A percentile compares a stretch with the other conserved stretches of the same genome.
phyloP scores from a whole-genome alignment of 2,888 invertebrate genomes.

The Beris chalybata region DNA sequence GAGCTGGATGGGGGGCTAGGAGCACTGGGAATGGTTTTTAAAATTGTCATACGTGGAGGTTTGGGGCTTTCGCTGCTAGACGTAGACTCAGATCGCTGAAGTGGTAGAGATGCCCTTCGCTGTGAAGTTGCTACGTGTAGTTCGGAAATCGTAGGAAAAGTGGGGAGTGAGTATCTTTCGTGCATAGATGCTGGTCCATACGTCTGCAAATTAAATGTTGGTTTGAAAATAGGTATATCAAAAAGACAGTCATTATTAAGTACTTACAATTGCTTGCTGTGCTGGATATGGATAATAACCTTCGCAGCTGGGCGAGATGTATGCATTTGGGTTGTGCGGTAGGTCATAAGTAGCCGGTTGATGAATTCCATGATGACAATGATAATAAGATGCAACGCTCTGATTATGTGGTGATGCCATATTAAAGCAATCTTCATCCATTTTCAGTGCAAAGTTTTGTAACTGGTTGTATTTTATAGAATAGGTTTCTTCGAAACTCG shows the following conservation, averaged over 20 bases:
- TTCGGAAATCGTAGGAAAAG: conserved; percentile 70
- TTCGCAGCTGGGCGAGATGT: conserved; percentile 40
- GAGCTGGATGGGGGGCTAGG: conserved; percentile 65
- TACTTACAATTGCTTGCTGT: conserved; percentile 49
- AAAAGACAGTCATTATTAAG: neutral
- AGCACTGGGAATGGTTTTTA: conserved; percentile 57
- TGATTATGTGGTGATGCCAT: conserved; percentile 55
- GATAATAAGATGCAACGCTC: conserved; percentile 44
- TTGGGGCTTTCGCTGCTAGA: conserved; percentile 78
- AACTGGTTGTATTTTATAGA: conserved; percentile 73
- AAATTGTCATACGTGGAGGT: conserved; percentile 56
- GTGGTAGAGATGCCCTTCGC: conserved; percentile 74
- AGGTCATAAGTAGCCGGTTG: conserved; percentile 51
- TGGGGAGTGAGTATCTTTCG: conserved; percentile 72
- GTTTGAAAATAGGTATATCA: neutral
- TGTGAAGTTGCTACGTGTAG: conserved; percentile 69
- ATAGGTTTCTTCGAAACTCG: conserved; percentile 88
- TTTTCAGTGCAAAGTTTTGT: conserved; percentile 70
- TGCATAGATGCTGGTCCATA: conserved; percentile 57
- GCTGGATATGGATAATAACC: conserved; percentile 43
- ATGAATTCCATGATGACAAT: conserved; percentile 57
- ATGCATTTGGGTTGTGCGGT: conserved; percentile 58
- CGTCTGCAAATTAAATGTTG: conserved; percentile 42
- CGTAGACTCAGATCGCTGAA: conserved; percentile 79
- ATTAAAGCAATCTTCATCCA: conserved; percentile 85